These are phyloP conservation scores for Catocala fraxini DNA, from an alignment of 2,888 invertebrate species.

Conservation along the genomic window DNA sequence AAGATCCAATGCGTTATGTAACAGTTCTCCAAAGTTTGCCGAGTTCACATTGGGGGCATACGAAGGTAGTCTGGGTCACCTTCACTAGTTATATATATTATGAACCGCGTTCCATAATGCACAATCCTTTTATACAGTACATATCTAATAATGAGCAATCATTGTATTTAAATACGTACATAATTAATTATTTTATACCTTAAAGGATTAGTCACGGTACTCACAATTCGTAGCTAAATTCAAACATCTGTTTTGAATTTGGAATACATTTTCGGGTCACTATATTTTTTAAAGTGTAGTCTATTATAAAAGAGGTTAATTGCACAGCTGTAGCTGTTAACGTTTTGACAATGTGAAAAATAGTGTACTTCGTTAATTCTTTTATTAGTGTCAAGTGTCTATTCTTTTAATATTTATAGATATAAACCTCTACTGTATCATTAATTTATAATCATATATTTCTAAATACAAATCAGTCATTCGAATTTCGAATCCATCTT, in stretches of 20 bases:
- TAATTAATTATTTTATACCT: not conserved
- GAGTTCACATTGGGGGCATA: constrained; percentile 51
- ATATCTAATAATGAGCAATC: constrained; percentile 3
- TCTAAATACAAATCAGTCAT: not conserved
- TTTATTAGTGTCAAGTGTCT: too few species aligned
- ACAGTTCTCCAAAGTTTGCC: constrained; percentile 22
- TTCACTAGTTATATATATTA: constrained; percentile 45
- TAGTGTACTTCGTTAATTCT: too few species aligned
- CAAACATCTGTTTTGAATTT: not conserved
- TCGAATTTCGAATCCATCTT: too few species aligned
- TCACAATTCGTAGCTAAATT: constrained; percentile 2
- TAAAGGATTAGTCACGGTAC: not conserved
- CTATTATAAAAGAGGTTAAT: too few species aligned
- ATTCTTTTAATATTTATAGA: too few species aligned
- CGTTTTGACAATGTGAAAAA: too few species aligned
- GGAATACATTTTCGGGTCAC: too few species aligned
- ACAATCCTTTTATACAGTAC: constrained; percentile 22
- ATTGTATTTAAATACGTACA: not conserved
- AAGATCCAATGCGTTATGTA: constrained; percentile 26
- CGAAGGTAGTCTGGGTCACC: constrained; percentile 61
- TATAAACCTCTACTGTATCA: too few species aligned
- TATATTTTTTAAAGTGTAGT: too few species aligned
- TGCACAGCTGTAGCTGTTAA: too few species aligned
- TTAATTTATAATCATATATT: too few species aligned
- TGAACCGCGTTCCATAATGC: constrained; percentile 33